phyloP scores from a whole-genome alignment of 1,140 invertebrate species.

The Apis dorsata region DNA sequence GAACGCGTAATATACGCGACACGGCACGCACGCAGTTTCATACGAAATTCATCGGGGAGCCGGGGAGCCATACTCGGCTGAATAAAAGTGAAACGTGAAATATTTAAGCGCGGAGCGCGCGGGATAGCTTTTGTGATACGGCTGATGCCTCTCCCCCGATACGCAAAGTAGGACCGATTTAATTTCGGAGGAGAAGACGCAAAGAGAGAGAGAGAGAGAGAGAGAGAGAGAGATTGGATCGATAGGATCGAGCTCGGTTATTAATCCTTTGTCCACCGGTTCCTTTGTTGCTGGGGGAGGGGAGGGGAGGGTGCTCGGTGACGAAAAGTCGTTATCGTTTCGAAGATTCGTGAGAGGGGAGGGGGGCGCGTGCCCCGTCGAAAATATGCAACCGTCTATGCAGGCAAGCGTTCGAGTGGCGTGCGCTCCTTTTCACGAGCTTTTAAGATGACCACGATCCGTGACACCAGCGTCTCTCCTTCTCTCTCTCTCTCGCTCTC shows the following conservation, averaged over 20 bases:
- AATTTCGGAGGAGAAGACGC: not conserved
- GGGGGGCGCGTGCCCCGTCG: constrained; percentile 16
- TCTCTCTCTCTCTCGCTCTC: constrained; percentile 48
- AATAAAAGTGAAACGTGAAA: constrained; percentile 3
- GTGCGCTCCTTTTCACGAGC: constrained; percentile 52
- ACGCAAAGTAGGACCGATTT: not conserved
- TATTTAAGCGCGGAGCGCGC: not conserved
- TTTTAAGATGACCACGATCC: constrained; percentile 67
- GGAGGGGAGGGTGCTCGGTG: too few species aligned
- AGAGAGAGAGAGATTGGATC: not conserved
- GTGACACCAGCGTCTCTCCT: constrained; percentile 57
- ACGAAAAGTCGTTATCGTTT: too few species aligned
- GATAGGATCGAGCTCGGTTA: not conserved
- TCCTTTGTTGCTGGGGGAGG: too few species aligned
- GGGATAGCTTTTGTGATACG: not conserved
- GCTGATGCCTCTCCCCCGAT: too few species aligned
- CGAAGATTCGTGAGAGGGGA: too few species aligned
- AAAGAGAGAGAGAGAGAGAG: too few species aligned
- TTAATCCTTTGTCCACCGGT: not conserved
- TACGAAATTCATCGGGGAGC: not conserved
- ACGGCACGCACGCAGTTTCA: not conserved
- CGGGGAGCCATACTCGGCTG: not conserved
- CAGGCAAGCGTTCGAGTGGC: constrained; percentile 35
- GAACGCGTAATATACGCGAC: not conserved
- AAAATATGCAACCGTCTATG: constrained; percentile 40